Conservation (phyloP, 2,113 vertebrate species). For the Paratilapia polleni region DNA sequence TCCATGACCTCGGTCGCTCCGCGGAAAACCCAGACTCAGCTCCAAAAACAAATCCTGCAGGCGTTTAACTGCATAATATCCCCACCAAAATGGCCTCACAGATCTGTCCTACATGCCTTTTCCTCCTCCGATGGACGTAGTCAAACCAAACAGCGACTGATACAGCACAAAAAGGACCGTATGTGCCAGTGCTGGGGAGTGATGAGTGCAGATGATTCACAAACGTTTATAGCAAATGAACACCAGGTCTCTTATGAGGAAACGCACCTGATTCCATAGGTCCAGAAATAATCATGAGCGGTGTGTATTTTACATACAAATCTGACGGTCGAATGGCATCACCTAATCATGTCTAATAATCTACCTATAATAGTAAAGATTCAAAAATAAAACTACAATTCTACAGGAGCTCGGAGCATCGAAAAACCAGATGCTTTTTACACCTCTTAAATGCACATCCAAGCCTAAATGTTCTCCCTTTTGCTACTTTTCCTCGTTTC, state of each 20-base stretch:
- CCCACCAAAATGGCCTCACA: background rate
- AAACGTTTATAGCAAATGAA: background rate
- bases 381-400: background rate
- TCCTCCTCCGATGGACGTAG: background rate
- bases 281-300: background rate
- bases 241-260: background rate
- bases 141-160: background rate
- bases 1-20: slow-evolving; percentile 73
- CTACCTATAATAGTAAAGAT: background rate
- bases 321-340: background rate
- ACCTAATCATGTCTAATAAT: background rate
- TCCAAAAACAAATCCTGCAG: slow-evolving; percentile 65
- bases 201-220: background rate
- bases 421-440: background rate
- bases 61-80: background rate
- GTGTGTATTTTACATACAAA: background rate
- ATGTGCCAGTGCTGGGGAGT: background rate
- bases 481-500: background rate
- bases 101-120: background rate
- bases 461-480: too few species aligned
- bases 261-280: background rate
- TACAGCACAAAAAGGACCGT: background rate
- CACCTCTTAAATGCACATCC: background rate
- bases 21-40: slow-evolving; percentile 49
- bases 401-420: background rate